Conservation (phyloP, 2,797 vertebrate species). For the Myoxocephalus aenaeus region DNA sequence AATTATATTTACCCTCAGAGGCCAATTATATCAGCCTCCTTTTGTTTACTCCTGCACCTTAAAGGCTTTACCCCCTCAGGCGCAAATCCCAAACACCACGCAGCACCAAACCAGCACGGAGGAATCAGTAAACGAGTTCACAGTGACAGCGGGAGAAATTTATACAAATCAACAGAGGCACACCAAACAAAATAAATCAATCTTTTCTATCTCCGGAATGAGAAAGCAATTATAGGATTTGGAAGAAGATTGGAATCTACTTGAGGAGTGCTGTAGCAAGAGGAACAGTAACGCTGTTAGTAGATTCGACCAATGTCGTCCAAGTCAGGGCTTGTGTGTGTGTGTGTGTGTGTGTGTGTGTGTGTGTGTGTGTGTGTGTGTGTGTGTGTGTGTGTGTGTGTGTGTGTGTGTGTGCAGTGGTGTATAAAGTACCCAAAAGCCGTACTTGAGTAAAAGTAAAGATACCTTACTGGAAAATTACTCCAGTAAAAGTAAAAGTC, state of each 20-base stretch:
- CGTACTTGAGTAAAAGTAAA: too few relatives aligned
- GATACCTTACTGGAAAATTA: too few relatives aligned
- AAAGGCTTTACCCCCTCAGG: slow-evolving; percentile 21
- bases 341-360: not conserved
- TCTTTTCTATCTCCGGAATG: slow-evolving; percentile 16
- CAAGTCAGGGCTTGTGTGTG: too few relatives aligned
- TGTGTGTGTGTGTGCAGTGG: too few relatives aligned
- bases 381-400: slow-evolving; percentile 4
- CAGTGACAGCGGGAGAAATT: slow-evolving; percentile 48
- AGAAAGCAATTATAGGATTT: slow-evolving; percentile 15
- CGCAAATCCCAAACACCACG: slow-evolving; percentile 36
- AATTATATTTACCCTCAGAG: slow-evolving; percentile 58
- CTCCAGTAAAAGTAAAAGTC: too few relatives aligned
- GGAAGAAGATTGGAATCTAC: slow-evolving; percentile 6
- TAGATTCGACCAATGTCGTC: too few relatives aligned
- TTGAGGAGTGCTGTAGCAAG: not conserved
- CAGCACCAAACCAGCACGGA: slow-evolving; percentile 14
- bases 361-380: slow-evolving; percentile 24
- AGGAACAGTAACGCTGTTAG: not conserved
- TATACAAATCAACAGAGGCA: slow-evolving; percentile 42
- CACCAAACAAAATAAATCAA: not conserved
- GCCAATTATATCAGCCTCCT: slow-evolving; percentile 63
- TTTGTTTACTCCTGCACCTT: slow-evolving; percentile 62
- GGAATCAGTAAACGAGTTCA: slow-evolving; percentile 56
- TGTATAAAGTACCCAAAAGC: too few relatives aligned